Evolutionary conservation across 2,113 vertebrate genomes (phyloP), one percentile per base, ranked within the genome.

Genomic region (Petroica traversi): DNA sequence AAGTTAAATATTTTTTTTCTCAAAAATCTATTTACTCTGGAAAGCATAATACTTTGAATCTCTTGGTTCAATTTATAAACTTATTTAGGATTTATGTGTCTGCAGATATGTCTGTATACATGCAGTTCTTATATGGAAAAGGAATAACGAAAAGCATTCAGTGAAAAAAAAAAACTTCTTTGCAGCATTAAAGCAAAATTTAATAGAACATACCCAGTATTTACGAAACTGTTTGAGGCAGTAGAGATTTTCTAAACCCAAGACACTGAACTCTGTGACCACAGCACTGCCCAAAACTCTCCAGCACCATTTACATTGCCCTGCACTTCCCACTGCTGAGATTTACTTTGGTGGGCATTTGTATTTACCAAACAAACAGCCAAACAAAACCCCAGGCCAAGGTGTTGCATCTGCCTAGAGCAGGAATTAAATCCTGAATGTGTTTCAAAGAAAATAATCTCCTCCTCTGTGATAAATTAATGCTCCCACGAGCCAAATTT

Each of bases 61-160:
- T 73, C 72, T 29, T 88, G 74, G 51, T 82, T 93, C 69, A 64
- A 64, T 94, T 95, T 83, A n/a, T 49, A 69, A 92, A 82, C 71
- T 86, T 92, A 67, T 40, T 91, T 75, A 71, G 68, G 49, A 75
- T 36, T 84, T 81, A 12, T 1, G 6, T 54, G 26, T 61, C 11
- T 43, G 18, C 61, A 58, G 57, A 76, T 49, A 19, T 71, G 38
- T n/a, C 12, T 38, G 20, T 40, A 10, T 80, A 55, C 63, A 89
- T 41, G 52, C 24, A 72, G 12, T 45, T 26, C 36, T 76, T 36
- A 45, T 72, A 38, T n/a, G 33, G 57, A 71, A 69, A 62, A 76
- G 48, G 71, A 92, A 88, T 45, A 71, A 57, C 2, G 12, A 86
- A 82, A 72, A 96, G 12, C 34, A 34, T 49, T 52, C 24, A 9